A percentile compares a stretch with the other conserved stretches of the same genome.
phyloP scores from a whole-genome alignment of 2,888 invertebrate genomes.

The Agrochola lota region DNA sequence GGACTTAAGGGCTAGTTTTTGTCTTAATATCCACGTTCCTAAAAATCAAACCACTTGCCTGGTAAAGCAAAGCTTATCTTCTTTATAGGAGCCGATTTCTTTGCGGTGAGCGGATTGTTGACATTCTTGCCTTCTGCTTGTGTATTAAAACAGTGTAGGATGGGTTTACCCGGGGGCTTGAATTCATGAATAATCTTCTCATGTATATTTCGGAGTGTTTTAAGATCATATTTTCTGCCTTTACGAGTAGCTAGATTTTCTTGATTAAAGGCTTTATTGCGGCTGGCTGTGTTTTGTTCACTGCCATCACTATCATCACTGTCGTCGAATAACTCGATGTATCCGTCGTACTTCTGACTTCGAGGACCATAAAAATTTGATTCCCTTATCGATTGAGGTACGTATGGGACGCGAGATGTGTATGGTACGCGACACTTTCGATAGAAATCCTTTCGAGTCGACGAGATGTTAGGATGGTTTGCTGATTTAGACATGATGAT shows the following conservation, averaged over 20 bases:
- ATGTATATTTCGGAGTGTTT: background rate
- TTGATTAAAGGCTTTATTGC: background rate
- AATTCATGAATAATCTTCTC: background rate
- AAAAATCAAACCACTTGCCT: constrained; percentile 25
- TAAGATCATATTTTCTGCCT: background rate
- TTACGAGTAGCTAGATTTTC: background rate
- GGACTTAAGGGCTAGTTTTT: background rate
- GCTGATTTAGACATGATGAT: constrained; percentile 27
- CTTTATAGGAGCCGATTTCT: constrained; percentile 40
- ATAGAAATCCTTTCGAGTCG: constrained; percentile 2
- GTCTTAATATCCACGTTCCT: background rate
- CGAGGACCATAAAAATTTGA: constrained; percentile 4
- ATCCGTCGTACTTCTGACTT: constrained; percentile 29
- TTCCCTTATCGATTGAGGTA: constrained; percentile 18
- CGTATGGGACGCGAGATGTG: background rate
- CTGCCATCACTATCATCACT: constrained; percentile 22
- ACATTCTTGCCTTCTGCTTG: background rate
- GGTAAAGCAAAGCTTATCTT: constrained; percentile 28
- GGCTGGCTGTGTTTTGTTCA: background rate
- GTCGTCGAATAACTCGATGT: constrained; percentile 21
- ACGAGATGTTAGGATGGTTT: background rate
- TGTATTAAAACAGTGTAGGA: constrained; percentile 18
- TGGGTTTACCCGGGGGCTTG: constrained; percentile 1
- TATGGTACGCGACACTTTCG: background rate
- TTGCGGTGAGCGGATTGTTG: background rate